Conservation (phyloP, 2,888 invertebrate species). For the Protonemura montana region DNA sequence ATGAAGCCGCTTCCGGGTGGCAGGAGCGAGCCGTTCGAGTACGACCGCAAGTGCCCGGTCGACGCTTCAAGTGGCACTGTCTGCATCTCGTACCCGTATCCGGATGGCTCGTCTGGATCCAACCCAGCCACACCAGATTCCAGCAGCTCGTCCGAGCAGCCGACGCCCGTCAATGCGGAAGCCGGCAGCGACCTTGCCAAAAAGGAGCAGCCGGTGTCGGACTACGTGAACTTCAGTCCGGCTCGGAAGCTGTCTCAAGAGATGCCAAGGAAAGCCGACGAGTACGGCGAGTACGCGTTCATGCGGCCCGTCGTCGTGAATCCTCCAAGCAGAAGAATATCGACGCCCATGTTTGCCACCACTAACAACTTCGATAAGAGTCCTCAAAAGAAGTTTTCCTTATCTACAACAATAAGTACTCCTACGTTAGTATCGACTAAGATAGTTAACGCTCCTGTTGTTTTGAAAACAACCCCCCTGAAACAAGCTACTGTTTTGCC, state of each 20-base stretch:
- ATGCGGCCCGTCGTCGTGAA: slow-evolving; percentile 50
- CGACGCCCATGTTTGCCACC: slow-evolving; percentile 42
- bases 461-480: slow-evolving; percentile 49
- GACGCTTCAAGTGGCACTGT: slow-evolving; percentile 57
- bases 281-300: slow-evolving; percentile 56
- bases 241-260: slow-evolving; percentile 42
- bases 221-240: slow-evolving; percentile 58
- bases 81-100: slow-evolving; percentile 51
- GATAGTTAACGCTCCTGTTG: slow-evolving; percentile 16
- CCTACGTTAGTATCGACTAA: slow-evolving; percentile 19
- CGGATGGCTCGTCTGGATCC: slow-evolving; percentile 52
- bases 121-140: slow-evolving; percentile 54
- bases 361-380: slow-evolving; percentile 9
- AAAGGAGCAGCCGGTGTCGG: slow-evolving; percentile 55
- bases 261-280: slow-evolving; percentile 50
- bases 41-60: slow-evolving; percentile 55
- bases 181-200: slow-evolving; percentile 53
- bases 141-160: slow-evolving; percentile 53
- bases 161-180: slow-evolving; percentile 56
- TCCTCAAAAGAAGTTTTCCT: slow-evolving; percentile 20
- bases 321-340: slow-evolving; percentile 50
- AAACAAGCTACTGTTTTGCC: slow-evolving; percentile 14
- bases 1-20: slow-evolving; percentile 60
- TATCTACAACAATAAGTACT: not conserved
- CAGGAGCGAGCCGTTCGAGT: slow-evolving; percentile 50